Base-by-base conservation (phyloP, 2,113 vertebrate genomes). In the Elanus axillaris region DNA sequence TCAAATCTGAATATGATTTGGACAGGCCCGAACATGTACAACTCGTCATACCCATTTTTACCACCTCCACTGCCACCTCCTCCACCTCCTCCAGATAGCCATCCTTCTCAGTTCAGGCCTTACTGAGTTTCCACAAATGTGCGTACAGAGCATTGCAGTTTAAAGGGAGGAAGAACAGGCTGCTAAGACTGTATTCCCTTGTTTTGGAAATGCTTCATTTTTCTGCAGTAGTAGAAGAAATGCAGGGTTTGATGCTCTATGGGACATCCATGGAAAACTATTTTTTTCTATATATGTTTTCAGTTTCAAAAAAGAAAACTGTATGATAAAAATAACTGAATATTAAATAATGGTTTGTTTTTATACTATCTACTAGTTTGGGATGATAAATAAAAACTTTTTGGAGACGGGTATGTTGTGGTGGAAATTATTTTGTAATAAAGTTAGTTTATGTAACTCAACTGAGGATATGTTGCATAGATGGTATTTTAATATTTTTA, bases 1-100 rank as follows among this genome's bases (percentile, higher is more conserved):
- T 63, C 97, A 43, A 63, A 95, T 63, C 34, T 82, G 11, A 95
- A 86, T 68, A 81, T 97, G 96, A 71, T 93, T 11, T 98, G 98
- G 98, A 42, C 96, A 31, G 85, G 76, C 20, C 93, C 83, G 3
- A 96, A 93, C 12, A 25, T 56, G 15, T 91, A 97, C 29, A 96
- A 86, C 38, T 73, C 95, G 3, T 64, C 95, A 1, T 98, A 97
- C 72, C 69, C 96, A 2, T 86, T 92, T 73, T 11, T 94, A 11
- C 92, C 72, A 0, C 97, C 96, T 0, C 90, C 95, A 0, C 94
- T 73, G 0, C 97, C 97, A 4, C 96, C 95, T 0, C 96, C 96
- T 2, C 66, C 97, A 5, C 93, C 95, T 83, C 71, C 97, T 66
- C 86, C 90, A n/a, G 92, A 87, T 4, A 74, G 38, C 72, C 76